Base-by-base conservation (phyloP, 64 coral and sea anemone species). In the Montipora cactus region DNA sequence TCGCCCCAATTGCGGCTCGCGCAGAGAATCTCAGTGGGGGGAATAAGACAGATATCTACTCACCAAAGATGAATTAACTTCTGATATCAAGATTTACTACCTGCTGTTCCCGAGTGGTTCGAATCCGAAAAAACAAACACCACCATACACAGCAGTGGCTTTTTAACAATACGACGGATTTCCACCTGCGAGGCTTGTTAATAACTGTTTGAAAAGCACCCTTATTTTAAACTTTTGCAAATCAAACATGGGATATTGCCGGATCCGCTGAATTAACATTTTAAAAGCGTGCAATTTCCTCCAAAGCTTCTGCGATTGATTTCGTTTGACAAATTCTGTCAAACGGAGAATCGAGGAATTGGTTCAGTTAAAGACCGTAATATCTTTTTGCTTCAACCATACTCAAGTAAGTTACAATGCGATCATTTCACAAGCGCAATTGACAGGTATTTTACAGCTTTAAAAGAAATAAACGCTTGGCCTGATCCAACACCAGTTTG, bases 211-310 rank as follows among this genome's bases (percentile, higher is more conserved):
- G 82, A 86, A 86, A 51, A 86, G 47, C 82, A 86, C 82, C 82
- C 82, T 86, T 64, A 86, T 86, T 71, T 86, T 44, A 86, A 45
- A 68, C 61, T 50, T 86, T 68, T 71, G 59, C 82, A 86, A 86
- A 86, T 86, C 82, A 86, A 86, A 86, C 82, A 86, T 50, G 82
- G 7, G 82, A 86, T 72, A 86, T 86, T 86, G 82, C 66, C 82
- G 82, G 82, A 86, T 86, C 68, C 82, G 16, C 82, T 86, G 82
- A 71, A 86, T 86, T 86, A 86, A 86, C 82, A 86, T 86, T 45
- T 86, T 86, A 86, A 86, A 86, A 86, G 82, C 82, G 20, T 86
- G 66, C 82, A 86, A 86, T 86, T 86, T 86, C 64, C 82, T 86
- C 64, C 62, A 66, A 48, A 28, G 44, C 82, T 57, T 6, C 53